Evolutionary conservation across 1,140 invertebrate species (phyloP).

Genomic region (Penaeus japonicus): DNA sequence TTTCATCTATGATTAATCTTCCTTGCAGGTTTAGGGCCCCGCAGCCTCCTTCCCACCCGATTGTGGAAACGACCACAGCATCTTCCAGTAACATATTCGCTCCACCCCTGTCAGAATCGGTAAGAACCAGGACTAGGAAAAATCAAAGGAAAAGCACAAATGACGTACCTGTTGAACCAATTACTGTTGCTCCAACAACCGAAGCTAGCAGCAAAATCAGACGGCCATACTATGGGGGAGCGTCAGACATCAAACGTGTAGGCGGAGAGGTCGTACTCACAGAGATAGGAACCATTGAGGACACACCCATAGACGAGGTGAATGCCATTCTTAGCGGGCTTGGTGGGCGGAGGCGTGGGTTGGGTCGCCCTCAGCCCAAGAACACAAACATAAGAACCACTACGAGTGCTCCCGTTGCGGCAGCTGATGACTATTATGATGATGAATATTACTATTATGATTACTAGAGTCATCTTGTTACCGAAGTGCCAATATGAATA

Average conservation of each 20-base stretch:
- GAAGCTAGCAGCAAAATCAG: conserved; percentile 20
- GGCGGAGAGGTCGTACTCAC: conserved; percentile 34
- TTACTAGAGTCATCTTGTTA: too few relatives aligned
- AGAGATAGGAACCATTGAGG: conserved; percentile 40
- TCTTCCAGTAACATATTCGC: not conserved
- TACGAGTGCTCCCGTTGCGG: not conserved
- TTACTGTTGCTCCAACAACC: not conserved
- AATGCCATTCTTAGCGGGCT: conserved; percentile 21
- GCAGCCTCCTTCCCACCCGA: conserved; percentile 14
- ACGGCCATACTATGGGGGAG: conserved; percentile 17
- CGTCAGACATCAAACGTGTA: conserved; percentile 6
- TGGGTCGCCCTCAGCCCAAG: conserved; percentile 17
- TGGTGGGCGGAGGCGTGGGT: conserved; percentile 36
- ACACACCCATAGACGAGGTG: conserved; percentile 26
- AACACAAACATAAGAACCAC: not conserved
- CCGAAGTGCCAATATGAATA: too few relatives aligned
- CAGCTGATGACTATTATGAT: too few relatives aligned
- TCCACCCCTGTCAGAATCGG: conserved; percentile 34
- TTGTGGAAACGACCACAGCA: not conserved
- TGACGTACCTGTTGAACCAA: not conserved
- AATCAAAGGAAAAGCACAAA: not conserved
- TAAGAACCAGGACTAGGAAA: not conserved
- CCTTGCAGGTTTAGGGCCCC: conserved; percentile 19
- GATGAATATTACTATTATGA: too few relatives aligned
- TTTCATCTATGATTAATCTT: not conserved